phyloP scores from a whole-genome alignment of 1,140 invertebrate genomes.

The Bombus confusus region DNA sequence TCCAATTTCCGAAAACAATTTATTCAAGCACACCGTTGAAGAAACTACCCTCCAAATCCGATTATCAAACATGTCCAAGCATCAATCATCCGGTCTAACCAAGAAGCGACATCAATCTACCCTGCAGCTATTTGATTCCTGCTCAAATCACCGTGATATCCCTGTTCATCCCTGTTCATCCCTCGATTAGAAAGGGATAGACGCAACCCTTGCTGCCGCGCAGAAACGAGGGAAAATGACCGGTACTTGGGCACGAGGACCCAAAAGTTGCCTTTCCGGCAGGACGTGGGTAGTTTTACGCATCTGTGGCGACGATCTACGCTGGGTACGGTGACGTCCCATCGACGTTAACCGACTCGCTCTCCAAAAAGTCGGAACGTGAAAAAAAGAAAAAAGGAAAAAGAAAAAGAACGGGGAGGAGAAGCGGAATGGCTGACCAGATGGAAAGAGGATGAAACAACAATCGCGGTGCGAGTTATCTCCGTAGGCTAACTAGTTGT shows the following conservation, averaged over 20 bases:
- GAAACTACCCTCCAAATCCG: background rate
- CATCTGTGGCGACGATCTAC: constrained; percentile 68
- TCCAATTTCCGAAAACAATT: background rate
- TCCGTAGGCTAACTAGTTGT: constrained; percentile 50
- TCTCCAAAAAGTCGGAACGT: background rate
- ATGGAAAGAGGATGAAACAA: constrained; percentile 67
- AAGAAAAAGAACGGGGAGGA: background rate
- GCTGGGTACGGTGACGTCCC: background rate
- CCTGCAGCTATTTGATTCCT: constrained; percentile 19
- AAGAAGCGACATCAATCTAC: constrained; percentile 23
- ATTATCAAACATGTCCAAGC: background rate
- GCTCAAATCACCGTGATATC: constrained; percentile 39
- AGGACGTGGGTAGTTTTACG: constrained; percentile 71
- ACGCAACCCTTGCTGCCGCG: constrained; percentile 8
- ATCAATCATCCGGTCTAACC: constrained; percentile 18
- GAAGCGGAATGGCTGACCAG: background rate
- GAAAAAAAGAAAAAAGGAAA: background rate
- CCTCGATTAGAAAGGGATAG: constrained; percentile 33
- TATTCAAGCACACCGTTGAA: background rate
- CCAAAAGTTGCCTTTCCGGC: background rate
- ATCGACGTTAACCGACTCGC: constrained; percentile 54
- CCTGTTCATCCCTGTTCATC: constrained; percentile 35
- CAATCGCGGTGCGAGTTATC: constrained; percentile 69
- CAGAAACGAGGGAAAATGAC: background rate
- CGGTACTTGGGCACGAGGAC: constrained; percentile 2